phyloP scores from a whole-genome alignment of 2,888 invertebrate genomes.

The Pelosia muscerda region DNA sequence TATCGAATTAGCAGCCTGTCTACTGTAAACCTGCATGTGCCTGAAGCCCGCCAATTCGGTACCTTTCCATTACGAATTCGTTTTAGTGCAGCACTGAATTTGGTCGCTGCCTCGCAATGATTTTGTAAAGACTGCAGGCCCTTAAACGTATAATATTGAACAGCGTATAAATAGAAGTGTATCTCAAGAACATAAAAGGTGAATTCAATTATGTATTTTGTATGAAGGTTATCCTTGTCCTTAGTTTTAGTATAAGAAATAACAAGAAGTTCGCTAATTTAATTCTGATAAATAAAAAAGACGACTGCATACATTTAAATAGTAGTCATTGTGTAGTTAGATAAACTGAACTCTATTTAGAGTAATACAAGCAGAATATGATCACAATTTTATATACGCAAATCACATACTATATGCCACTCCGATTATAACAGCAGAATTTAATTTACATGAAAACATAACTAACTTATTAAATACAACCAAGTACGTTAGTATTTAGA shows the following conservation, averaged over 20 bases:
- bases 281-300: too few species aligned
- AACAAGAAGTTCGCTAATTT: background rate
- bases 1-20: too few species aligned
- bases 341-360: background rate
- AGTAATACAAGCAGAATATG: background rate
- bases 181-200: background rate
- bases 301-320: too few species aligned
- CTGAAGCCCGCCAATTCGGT: too few species aligned
- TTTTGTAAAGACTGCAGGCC: too few species aligned
- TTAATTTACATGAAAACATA: background rate
- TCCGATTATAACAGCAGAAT: background rate
- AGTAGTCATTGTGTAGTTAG: too few species aligned
- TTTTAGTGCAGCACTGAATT: too few species aligned
- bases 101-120: too few species aligned
- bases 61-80: too few species aligned
- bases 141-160: conserved; percentile 26
- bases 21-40: too few species aligned
- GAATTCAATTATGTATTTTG: background rate
- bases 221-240: background rate
- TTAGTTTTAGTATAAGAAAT: background rate
- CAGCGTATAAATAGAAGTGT: conserved; percentile 16
- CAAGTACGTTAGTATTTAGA: background rate
- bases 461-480: background rate
- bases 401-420: too few species aligned
- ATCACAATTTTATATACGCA: too few species aligned